Evolutionary conservation across 2,797 vertebrate species (phyloP).

Genomic region (Ceryle rudis): DNA sequence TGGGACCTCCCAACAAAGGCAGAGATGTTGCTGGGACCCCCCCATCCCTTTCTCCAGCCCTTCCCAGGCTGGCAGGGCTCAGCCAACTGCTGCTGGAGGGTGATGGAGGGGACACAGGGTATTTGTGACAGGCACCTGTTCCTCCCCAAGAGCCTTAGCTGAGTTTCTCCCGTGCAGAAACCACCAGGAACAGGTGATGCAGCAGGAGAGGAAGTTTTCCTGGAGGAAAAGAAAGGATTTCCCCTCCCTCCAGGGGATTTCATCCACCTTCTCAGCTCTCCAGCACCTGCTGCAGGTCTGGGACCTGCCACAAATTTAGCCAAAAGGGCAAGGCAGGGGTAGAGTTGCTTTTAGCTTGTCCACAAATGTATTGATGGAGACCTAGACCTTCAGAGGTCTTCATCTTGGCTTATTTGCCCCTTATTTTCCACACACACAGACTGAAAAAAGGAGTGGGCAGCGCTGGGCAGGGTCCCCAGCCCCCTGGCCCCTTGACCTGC

Average conservation of each 20-base stretch:
- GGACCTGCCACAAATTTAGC: slow-evolving; percentile 16
- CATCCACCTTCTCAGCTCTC: background rate
- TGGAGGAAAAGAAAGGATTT: background rate
- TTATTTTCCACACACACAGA: rapidly evolving
- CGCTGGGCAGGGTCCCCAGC: background rate
- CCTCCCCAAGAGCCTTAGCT: background rate
- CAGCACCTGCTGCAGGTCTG: background rate
- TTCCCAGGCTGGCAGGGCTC: background rate
- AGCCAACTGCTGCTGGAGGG: background rate
- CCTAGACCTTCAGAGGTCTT: background rate
- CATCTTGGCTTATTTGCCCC: background rate
- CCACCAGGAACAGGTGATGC: background rate
- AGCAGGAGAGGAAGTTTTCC: slow-evolving; percentile 26
- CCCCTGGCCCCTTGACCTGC: background rate
- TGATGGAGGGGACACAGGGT: background rate
- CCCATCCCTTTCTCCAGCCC: background rate
- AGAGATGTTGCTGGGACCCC: background rate
- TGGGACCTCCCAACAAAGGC: background rate
- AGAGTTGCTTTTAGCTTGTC: slow-evolving; percentile 41
- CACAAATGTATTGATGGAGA: slow-evolving; percentile 43
- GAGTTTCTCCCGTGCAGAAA: slow-evolving; percentile 33
- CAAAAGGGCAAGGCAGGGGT: background rate
- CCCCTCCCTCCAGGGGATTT: background rate
- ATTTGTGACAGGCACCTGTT: background rate
- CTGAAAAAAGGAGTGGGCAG: background rate